Conservation (phyloP, 2,888 invertebrate genomes). For the Agonum fuliginosum region DNA sequence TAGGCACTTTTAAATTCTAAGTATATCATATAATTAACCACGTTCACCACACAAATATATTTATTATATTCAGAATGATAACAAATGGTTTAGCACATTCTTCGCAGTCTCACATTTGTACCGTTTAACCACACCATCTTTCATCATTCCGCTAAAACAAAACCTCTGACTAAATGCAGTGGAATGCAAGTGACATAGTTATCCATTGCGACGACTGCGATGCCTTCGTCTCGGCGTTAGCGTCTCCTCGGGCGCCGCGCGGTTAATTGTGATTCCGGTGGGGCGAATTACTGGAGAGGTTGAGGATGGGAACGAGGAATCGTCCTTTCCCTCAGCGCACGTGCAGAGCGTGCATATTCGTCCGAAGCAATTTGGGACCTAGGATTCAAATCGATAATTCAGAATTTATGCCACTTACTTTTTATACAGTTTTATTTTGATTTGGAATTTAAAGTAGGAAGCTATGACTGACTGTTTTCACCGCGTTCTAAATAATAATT, state of each 20-base stretch:
- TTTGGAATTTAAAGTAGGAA: too few species aligned
- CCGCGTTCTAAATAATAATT: too few species aligned
- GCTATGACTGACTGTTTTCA: too few species aligned
- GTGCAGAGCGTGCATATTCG: too few species aligned
- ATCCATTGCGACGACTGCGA: too few species aligned
- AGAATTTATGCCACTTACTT: too few species aligned
- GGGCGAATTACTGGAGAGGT: constrained; percentile 23
- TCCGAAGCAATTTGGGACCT: too few species aligned
- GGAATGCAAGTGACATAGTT: constrained; percentile 37
- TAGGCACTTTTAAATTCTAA: too few species aligned
- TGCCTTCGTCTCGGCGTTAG: not conserved
- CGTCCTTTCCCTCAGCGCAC: too few species aligned
- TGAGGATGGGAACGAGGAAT: not conserved
- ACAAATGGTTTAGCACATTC: constrained; percentile 4
- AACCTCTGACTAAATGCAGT: constrained; percentile 20
- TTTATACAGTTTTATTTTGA: too few species aligned
- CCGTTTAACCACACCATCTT: constrained; percentile 27
- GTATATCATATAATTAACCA: not conserved
- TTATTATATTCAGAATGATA: constrained; percentile 1
- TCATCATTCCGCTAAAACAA: constrained; percentile 39
- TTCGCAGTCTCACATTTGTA: constrained; percentile 2
- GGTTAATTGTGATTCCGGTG: constrained; percentile 50
- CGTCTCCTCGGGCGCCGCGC: not conserved
- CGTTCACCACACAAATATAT: not conserved
- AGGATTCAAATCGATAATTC: too few species aligned